Percentiles rank a stretch among this genome's conserved stretches.
phyloP scores from a whole-genome alignment of 2,797 vertebrate species.

The Botia kubotai region DNA sequence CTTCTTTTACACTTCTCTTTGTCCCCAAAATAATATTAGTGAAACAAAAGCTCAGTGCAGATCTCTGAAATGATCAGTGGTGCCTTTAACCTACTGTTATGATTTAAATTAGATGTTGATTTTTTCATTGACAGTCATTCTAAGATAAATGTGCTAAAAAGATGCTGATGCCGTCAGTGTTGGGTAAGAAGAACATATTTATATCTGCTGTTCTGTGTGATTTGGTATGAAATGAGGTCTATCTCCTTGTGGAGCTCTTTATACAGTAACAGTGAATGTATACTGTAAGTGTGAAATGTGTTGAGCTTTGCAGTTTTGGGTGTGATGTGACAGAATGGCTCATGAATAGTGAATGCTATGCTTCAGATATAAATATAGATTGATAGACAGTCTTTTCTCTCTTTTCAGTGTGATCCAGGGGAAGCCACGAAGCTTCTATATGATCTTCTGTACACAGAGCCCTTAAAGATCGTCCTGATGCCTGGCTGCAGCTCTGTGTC shows the following conservation, averaged over 20 bases:
- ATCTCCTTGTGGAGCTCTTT: constrained; percentile 5
- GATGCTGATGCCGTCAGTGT: constrained; percentile 22
- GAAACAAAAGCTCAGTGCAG: constrained; percentile 9
- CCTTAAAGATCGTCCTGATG: constrained; percentile 86
- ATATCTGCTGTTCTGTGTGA: neutral
- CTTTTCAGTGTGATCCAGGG: constrained; percentile 78
- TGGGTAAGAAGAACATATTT: constrained; percentile 42
- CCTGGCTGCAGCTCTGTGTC: constrained; percentile 90
- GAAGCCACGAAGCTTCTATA: constrained; percentile 85
- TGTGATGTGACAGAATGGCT: neutral
- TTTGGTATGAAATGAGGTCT: constrained; percentile 43
- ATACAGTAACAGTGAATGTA: constrained; percentile 1
- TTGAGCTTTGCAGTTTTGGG: constrained; percentile 16
- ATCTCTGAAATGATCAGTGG: constrained; percentile 50
- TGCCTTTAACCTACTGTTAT: constrained; percentile 58
- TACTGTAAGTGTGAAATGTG: constrained; percentile 34
- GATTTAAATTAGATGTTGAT: constrained; percentile 72
- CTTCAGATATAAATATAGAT: constrained; percentile 32
- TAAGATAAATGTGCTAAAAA: constrained; percentile 51
- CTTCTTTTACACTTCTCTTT: constrained; percentile 26
- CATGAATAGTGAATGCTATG: constrained; percentile 15
- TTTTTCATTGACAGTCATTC: constrained; percentile 58
- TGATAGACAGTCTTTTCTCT: constrained; percentile 13
- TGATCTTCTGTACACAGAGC: constrained; percentile 84
- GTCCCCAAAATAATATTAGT: constrained; percentile 6